Conservation (phyloP, 2,888 invertebrate genomes). For the Chironomus riparius region DNA sequence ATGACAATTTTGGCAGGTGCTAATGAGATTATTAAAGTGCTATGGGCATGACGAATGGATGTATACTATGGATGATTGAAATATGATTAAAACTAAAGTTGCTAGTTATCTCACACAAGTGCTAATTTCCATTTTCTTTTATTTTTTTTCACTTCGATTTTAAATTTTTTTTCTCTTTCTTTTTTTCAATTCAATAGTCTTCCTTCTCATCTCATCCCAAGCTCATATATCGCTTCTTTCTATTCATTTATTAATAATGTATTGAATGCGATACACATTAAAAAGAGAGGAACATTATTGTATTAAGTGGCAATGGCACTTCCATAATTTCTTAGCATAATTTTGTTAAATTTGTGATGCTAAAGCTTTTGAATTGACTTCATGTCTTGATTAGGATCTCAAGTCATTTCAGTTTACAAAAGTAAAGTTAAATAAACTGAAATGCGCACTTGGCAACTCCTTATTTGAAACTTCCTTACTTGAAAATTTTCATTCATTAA, state of each 20-base stretch:
- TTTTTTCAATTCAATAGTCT: too few relatives aligned
- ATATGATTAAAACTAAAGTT: conserved; percentile 23
- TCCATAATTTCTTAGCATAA: neutral
- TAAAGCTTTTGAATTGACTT: too few relatives aligned
- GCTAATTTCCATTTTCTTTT: neutral
- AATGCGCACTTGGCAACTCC: too few relatives aligned
- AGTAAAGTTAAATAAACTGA: too few relatives aligned
- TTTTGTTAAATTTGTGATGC: neutral
- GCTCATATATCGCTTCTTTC: neutral
- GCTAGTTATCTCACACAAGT: conserved; percentile 10
- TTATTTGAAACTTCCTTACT: too few relatives aligned
- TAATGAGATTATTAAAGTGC: neutral
- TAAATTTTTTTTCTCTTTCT: neutral
- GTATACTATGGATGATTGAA: conserved; percentile 12
- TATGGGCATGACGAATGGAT: neutral
- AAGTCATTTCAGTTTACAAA: too few relatives aligned
- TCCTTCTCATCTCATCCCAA: too few relatives aligned
- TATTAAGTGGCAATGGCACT: neutral
- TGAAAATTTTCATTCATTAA: neutral
- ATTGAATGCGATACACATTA: neutral
- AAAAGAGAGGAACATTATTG: neutral
- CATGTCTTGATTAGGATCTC: too few relatives aligned
- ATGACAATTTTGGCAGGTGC: neutral
- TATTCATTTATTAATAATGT: neutral
- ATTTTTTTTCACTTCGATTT: neutral